Conservation (phyloP, 2,888 invertebrate genomes). For the Lycocerus yunnanus region DNA sequence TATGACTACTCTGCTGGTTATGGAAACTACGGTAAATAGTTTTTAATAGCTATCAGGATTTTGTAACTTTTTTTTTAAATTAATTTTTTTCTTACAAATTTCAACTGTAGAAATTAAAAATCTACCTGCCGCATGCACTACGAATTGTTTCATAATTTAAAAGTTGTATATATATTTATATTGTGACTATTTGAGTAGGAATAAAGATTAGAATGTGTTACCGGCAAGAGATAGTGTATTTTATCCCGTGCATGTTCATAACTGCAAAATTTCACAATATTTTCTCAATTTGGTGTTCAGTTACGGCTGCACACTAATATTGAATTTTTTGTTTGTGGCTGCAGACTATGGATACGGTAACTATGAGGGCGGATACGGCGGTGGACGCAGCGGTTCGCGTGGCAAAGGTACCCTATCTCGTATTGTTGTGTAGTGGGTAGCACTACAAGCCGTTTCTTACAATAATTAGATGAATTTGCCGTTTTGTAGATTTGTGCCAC, state of each 20-base stretch:
- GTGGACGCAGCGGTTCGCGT: conserved; percentile 84
- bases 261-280: not conserved
- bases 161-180: not conserved
- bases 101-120: conserved; percentile 5
- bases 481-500: not conserved
- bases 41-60: conserved; percentile 9
- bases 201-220: conserved; percentile 6
- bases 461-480: too few species aligned
- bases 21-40: conserved; percentile 79
- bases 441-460: conserved; percentile 9
- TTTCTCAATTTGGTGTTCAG: not conserved
- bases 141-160: conserved; percentile 1
- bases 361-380: conserved; percentile 85
- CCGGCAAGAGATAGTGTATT: conserved; percentile 1
- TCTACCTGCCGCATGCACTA: conserved; percentile 1
- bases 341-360: conserved; percentile 88
- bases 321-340: conserved; percentile 52
- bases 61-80: conserved; percentile 4
- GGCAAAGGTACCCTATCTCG: conserved; percentile 72
- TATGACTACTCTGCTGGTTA: conserved; percentile 77
- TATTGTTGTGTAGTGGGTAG: conserved; percentile 28
- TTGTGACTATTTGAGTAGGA: conserved; percentile 4
- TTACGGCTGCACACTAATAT: conserved; percentile 6
- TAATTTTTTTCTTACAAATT: conserved; percentile 1
- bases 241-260: not conserved